Percentiles rank a stretch among this genome's conserved stretches.
These are phyloP conservation scores for Latheticus oryzae DNA, from an alignment of 2,888 invertebrate genomes.

Conservation along the genomic window DNA sequence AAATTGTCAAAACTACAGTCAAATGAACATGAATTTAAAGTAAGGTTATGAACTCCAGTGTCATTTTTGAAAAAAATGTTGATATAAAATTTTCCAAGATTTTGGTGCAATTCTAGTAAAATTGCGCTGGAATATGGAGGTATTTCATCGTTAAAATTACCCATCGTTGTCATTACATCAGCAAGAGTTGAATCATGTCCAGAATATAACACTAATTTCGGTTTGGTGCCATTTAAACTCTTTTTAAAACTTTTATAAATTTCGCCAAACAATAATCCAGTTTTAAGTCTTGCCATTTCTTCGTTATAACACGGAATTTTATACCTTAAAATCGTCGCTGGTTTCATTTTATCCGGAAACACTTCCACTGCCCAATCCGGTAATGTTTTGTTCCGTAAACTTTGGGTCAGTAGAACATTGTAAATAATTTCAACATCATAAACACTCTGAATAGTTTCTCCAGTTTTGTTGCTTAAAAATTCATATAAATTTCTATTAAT, in stretches of 20 bases:
- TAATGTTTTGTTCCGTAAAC: constrained; percentile 68
- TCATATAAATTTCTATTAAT: constrained; percentile 70
- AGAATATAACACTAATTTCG: constrained; percentile 77
- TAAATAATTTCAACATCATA: constrained; percentile 67
- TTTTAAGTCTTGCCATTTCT: constrained; percentile 68
- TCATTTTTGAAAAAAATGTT: constrained; percentile 38
- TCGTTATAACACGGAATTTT: constrained; percentile 43
- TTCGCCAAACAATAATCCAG: constrained; percentile 73
- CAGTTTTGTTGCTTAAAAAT: constrained; percentile 67
- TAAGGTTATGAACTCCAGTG: constrained; percentile 7
- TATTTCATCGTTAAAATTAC: constrained; percentile 68
- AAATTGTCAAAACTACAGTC: constrained; percentile 15
- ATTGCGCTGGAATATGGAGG: constrained; percentile 37
- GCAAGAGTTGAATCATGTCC: constrained; percentile 82
- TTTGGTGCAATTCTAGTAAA: constrained; percentile 35
- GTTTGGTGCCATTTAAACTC: background rate
- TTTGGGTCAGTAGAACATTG: constrained; percentile 75
- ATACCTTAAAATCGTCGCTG: background rate
- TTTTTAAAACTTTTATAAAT: constrained; percentile 72
- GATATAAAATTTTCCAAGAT: constrained; percentile 17
- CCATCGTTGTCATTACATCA: constrained; percentile 75
- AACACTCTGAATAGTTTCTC: constrained; percentile 67
- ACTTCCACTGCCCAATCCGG: constrained; percentile 51
- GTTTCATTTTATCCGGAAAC: constrained; percentile 3
- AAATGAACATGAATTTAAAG: constrained; percentile 1